Conservation (phyloP, 2,888 invertebrate species). For the Rutpela maculata region DNA sequence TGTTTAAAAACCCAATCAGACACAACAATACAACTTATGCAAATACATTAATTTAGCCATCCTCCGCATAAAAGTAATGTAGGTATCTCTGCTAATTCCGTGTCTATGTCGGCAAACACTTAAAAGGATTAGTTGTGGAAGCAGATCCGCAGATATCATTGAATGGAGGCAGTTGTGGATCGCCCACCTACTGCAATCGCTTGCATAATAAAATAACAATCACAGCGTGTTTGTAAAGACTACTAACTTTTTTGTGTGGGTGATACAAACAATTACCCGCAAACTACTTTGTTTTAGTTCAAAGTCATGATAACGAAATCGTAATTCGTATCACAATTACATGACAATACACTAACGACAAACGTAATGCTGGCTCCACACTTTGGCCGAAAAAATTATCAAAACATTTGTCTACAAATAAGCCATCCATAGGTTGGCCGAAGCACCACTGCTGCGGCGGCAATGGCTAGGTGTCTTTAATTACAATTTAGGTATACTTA, state of each 20-base stretch:
- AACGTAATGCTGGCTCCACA: too few species aligned
- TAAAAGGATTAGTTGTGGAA: slow-evolving; percentile 1
- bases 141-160: not conserved
- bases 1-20: not conserved
- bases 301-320: slow-evolving; percentile 33
- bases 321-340: slow-evolving; percentile 18
- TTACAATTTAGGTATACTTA: too few species aligned
- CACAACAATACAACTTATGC: not conserved
- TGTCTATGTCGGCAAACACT: not conserved
- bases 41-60: not conserved
- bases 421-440: too few species aligned
- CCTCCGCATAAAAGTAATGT: not conserved
- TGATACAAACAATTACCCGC: slow-evolving; percentile 11
- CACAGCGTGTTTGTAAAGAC: slow-evolving; percentile 7
- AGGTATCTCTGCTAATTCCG: not conserved
- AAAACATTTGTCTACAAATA: too few species aligned
- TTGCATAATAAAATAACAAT: slow-evolving; percentile 9
- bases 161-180: not conserved
- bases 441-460: too few species aligned
- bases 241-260: slow-evolving; percentile 13
- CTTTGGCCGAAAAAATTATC: too few species aligned
- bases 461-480: too few species aligned
- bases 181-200: slow-evolving; percentile 12
- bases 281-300: slow-evolving; percentile 16
- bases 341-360: not conserved